phyloP scores from a whole-genome alignment of 1,140 invertebrate genomes.

The Caerostris darwini region DNA sequence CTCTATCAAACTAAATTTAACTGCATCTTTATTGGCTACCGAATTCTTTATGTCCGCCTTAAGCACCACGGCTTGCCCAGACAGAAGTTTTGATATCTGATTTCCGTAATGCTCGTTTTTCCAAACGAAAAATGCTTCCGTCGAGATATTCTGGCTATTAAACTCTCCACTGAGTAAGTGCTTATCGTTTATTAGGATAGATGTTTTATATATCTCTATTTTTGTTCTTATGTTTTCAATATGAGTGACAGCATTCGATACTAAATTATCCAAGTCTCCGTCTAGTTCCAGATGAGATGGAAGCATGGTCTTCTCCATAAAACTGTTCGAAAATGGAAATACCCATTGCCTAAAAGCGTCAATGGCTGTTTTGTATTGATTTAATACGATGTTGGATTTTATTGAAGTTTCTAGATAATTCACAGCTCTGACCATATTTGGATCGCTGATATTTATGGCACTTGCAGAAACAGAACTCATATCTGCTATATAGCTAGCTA shows the following conservation, averaged over 20 bases:
- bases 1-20: constrained; percentile 5
- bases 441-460: not conserved
- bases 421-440: not conserved
- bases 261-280: not conserved
- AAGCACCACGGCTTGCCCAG: not conserved
- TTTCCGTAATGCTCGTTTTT: constrained; percentile 8
- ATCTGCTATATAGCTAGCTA: not conserved
- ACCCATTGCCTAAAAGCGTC: not conserved
- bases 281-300: not conserved
- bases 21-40: not conserved
- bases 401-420: not conserved
- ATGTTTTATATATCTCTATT: not conserved
- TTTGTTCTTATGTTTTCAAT: not conserved
- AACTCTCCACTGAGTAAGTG: not conserved
- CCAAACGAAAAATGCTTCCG: constrained; percentile 20
- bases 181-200: not conserved
- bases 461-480: not conserved
- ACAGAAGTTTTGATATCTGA: not conserved
- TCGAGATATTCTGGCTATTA: not conserved
- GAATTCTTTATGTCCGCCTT: not conserved
- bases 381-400: not conserved
- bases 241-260: not conserved
- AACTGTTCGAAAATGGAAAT: constrained; percentile 29
- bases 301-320: not conserved
- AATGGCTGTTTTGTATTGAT: not conserved